These are phyloP conservation scores for Lepidurus packardi DNA, from an alignment of 1,140 invertebrate species.

Conservation along the genomic window DNA sequence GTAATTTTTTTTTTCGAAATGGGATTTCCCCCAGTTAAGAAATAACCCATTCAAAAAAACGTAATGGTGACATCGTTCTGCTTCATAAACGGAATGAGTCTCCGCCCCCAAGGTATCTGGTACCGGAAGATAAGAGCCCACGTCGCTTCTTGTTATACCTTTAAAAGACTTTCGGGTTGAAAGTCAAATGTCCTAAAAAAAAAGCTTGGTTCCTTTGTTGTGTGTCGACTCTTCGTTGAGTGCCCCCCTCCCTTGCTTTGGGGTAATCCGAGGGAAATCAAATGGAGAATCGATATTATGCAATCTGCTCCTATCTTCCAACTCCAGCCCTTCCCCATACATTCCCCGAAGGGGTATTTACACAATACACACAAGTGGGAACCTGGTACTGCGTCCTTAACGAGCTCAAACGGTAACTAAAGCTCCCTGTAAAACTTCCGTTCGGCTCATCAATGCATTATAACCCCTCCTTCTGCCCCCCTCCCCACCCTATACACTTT, in stretches of 20 bases:
- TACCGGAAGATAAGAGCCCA: background rate
- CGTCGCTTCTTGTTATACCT: background rate
- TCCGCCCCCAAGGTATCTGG: background rate
- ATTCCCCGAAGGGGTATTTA: constrained; percentile 1
- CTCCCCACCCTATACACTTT: background rate
- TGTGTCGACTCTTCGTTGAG: background rate
- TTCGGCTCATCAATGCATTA: background rate
- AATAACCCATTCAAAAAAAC: background rate
- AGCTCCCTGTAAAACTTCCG: constrained; percentile 1
- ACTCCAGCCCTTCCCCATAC: background rate
- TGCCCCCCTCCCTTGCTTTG: background rate
- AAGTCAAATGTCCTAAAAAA: constrained; percentile 1
- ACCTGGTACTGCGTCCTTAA: background rate
- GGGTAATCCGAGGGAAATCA: background rate
- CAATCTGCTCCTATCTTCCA: constrained; percentile 6
- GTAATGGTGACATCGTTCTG: background rate
- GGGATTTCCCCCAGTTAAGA: background rate
- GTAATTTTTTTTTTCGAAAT: background rate
- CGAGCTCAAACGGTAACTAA: constrained; percentile 13
- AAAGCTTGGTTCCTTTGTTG: background rate
- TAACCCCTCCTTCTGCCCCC: background rate
- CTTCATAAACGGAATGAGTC: background rate
- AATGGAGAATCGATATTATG: constrained; percentile 16
- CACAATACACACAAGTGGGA: constrained; percentile 4
- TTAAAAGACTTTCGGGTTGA: background rate